Evolutionary conservation across 2,797 vertebrate genomes (phyloP).

Genomic region (Eleutherodactylus coqui): DNA sequence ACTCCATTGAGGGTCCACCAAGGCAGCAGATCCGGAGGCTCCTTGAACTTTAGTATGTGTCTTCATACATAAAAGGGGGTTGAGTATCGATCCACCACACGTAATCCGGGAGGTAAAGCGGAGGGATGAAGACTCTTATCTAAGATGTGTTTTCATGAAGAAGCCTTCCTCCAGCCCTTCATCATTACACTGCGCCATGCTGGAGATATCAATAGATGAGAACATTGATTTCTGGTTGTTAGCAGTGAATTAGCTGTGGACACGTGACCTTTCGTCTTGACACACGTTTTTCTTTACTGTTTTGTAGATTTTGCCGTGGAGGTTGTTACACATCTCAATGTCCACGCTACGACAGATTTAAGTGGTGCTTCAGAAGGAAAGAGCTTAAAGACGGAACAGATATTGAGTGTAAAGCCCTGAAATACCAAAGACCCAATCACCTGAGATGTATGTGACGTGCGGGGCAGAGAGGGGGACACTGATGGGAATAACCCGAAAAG

Average conservation of each 20-base stretch:
- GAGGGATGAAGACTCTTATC: neutral
- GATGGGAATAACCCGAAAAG: neutral
- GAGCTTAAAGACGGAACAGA: neutral
- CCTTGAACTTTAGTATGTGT: neutral
- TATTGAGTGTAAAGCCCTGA: neutral
- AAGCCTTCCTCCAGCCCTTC: neutral
- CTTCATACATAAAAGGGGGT: neutral
- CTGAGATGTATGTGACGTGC: neutral
- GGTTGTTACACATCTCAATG: conserved; percentile 51
- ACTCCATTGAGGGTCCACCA: neutral
- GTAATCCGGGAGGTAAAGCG: neutral
- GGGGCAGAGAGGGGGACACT: neutral
- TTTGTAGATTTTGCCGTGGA: conserved; percentile 32
- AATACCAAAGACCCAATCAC: neutral
- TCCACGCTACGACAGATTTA: conserved; percentile 42
- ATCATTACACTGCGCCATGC: neutral
- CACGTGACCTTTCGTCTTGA: conserved; percentile 55
- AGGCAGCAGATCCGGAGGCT: neutral
- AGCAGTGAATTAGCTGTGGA: conserved; percentile 53
- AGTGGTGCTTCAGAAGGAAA: conserved; percentile 17
- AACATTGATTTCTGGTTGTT: conserved; percentile 42
- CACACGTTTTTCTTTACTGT: conserved; percentile 50
- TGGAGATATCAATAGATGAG: neutral
- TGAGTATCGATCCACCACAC: neutral
- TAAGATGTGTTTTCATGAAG: neutral